These are phyloP conservation scores for Sciurus carolinensis DNA, from an alignment of 2,797 vertebrate genomes.

Conservation along the genomic window DNA sequence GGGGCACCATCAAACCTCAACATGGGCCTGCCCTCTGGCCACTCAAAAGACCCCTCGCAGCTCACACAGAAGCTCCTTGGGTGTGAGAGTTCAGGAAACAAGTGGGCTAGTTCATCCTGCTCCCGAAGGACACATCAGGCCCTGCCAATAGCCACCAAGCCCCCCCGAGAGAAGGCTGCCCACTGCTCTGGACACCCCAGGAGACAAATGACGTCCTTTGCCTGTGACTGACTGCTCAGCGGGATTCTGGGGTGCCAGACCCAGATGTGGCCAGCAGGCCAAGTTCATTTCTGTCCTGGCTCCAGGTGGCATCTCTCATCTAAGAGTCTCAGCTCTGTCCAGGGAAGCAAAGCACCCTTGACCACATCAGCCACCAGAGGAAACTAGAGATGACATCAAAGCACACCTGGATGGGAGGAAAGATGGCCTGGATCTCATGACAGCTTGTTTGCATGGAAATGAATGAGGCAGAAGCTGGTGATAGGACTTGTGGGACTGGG, in stretches of 20 bases:
- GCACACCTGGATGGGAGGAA: too few relatives aligned
- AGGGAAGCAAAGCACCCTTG: not conserved
- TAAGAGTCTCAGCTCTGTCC: not conserved
- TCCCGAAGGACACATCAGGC: not conserved
- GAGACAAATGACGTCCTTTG: not conserved
- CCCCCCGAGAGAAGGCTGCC: not conserved
- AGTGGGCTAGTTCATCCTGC: not conserved
- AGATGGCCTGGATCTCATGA: accelerated
- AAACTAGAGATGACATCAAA: not conserved
- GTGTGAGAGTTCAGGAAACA: slow-evolving; percentile 7
- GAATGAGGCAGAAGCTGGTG: not conserved
- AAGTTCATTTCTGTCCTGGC: not conserved
- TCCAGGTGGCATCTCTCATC: too few relatives aligned
- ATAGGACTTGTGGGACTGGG: not conserved
- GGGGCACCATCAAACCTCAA: not conserved
- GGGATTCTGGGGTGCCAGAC: not conserved
- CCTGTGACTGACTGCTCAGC: not conserved
- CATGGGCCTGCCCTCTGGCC: slow-evolving; percentile 20
- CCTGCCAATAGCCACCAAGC: slow-evolving; percentile 25
- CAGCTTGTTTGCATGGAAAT: accelerated
- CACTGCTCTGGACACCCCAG: not conserved
- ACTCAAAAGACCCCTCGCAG: not conserved
- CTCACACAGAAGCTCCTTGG: slow-evolving; percentile 23
- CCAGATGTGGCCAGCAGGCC: not conserved
- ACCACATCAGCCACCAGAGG: not conserved